Conservation (phyloP, 2,888 invertebrate genomes). For the Dasypogon diadema region DNA sequence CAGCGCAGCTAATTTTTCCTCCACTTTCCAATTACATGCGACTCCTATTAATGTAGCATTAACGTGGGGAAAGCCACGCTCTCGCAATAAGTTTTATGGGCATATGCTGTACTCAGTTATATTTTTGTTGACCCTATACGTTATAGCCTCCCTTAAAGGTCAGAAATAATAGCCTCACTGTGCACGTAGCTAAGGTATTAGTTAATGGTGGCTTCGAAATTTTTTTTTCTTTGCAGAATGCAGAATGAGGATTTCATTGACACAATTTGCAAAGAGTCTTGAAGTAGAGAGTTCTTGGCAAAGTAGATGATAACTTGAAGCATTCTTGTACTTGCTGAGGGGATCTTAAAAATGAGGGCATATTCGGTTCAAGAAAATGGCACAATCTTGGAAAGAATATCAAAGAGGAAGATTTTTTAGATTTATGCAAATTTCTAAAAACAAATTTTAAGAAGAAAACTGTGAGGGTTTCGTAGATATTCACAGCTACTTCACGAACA, state of each 20-base stretch:
- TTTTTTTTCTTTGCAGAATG: slow-evolving; percentile 21
- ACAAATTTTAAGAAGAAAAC: no score
- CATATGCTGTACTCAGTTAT: not conserved
- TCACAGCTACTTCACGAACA: no score
- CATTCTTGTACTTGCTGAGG: slow-evolving; percentile 20
- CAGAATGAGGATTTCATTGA: slow-evolving; percentile 37
- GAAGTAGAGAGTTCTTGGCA: slow-evolving; percentile 33
- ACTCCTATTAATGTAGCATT: not conserved
- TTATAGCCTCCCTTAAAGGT: not conserved
- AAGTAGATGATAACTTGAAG: slow-evolving; percentile 42
- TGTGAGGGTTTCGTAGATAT: no score
- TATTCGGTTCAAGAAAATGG: slow-evolving; percentile 21
- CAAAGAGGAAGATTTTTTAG: no score
- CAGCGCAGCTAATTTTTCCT: slow-evolving; percentile 20
- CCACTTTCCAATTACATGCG: not conserved
- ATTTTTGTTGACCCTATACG: not conserved
- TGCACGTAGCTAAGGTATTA: not conserved
- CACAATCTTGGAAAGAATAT: not conserved
- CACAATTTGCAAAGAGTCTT: slow-evolving; percentile 43
- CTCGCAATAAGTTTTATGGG: not conserved
- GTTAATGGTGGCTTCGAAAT: slow-evolving; percentile 9
- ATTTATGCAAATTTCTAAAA: no score
- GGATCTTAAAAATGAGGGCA: slow-evolving; percentile 29
- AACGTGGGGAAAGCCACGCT: not conserved
- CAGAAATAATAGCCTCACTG: not conserved